Conservation (phyloP, 2,888 invertebrate species). For the Plagodis pulveraria region DNA sequence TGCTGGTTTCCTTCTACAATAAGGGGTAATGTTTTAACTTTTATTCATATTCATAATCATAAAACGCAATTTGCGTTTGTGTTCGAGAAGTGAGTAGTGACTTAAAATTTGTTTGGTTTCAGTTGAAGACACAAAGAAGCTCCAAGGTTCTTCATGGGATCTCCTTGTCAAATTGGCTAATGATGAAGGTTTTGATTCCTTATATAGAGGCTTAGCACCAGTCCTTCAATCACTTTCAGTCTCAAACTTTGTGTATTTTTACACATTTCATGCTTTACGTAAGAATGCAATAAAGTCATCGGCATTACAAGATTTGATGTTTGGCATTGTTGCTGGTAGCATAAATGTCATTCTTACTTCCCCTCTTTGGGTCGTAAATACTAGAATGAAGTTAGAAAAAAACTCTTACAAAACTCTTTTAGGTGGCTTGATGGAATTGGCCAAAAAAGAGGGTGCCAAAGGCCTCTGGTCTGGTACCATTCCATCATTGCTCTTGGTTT, state of each 20-base stretch:
- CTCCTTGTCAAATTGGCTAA: constrained; percentile 87
- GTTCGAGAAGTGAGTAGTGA: neutral
- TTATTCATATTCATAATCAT: too few species aligned
- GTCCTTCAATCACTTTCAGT: constrained; percentile 93
- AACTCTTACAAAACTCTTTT: constrained; percentile 69
- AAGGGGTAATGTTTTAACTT: too few species aligned
- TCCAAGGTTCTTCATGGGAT: constrained; percentile 87
- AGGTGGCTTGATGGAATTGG: constrained; percentile 89
- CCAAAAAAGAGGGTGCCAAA: constrained; percentile 89
- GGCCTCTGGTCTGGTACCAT: constrained; percentile 94
- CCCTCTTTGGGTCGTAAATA: constrained; percentile 97
- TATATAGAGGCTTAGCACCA: constrained; percentile 93
- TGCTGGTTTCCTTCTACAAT: too few species aligned
- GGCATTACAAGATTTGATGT: constrained; percentile 89
- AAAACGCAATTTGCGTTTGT: too few species aligned
- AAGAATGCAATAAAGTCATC: constrained; percentile 79
- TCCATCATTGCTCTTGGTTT: constrained; percentile 93
- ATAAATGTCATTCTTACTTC: constrained; percentile 94
- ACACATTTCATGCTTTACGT: constrained; percentile 94
- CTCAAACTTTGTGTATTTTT: constrained; percentile 98
- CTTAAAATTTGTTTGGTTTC: constrained; percentile 21
- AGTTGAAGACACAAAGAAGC: constrained; percentile 89
- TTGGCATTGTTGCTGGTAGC: constrained; percentile 92
- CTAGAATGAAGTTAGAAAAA: constrained; percentile 93
- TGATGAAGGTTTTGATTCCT: constrained; percentile 87